Evolutionary conservation across 2,888 invertebrate species (phyloP).

Genomic region (Cryptosula pallasiana): DNA sequence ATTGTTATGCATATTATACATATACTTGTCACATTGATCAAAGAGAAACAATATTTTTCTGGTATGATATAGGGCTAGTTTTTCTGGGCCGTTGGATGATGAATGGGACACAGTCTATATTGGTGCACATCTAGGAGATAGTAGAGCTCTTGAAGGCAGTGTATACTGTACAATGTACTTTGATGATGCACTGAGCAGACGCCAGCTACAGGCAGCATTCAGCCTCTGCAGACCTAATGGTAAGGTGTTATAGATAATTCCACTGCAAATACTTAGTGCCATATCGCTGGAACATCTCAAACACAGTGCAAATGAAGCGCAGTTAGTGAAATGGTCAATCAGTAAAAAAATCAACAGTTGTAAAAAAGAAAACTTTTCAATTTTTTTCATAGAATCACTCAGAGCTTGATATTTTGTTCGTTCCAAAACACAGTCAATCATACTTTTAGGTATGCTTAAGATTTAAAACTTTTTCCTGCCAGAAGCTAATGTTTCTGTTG

Average conservation of each 20-base stretch:
- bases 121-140: not conserved
- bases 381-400: too few relatives aligned
- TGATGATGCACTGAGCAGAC: not conserved
- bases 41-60: too few relatives aligned
- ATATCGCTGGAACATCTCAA: not conserved
- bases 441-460: too few relatives aligned
- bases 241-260: not conserved
- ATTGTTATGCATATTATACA: too few relatives aligned
- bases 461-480: too few relatives aligned
- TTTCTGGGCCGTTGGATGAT: not conserved
- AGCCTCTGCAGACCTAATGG: constrained; percentile 9
- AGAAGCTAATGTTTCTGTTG: too few relatives aligned
- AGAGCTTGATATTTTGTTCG: too few relatives aligned
- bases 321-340: not conserved
- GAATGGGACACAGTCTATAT: constrained; percentile 19
- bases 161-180: constrained; percentile 13
- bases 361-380: too few relatives aligned
- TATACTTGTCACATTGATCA: too few relatives aligned
- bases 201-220: not conserved
- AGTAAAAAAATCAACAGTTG: too few relatives aligned
- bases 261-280: too few relatives aligned
- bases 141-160: not conserved
- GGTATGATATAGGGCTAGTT: constrained; percentile 13
- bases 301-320: not conserved
- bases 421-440: too few relatives aligned